Evolutionary conservation across 1,140 invertebrate genomes (phyloP), one percentile per base, ranked within the genome.

Genomic region (Calephelis nemesis): DNA sequence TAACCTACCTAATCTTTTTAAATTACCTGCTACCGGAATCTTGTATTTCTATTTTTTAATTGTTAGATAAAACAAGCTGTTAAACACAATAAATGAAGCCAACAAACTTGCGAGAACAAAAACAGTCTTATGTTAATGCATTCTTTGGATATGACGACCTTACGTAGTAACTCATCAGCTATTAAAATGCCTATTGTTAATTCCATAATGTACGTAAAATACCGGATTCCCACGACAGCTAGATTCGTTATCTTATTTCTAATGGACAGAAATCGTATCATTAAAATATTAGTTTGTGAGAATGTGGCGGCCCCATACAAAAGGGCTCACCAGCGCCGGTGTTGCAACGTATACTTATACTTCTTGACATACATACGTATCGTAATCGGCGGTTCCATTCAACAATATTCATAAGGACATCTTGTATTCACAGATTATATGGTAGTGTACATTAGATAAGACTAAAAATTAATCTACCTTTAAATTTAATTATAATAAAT

Each of bases 291-390:
- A n/a, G 30, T 54, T 50, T 54, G 15, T 52, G 48, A 13, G 49
- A 50, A 65, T 42, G 39, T 52, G 15, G 64, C 52, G 40, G 64
- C 48, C 30, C 40, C 50, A 75, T 79, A 81, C 79, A 77, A 86
- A 84, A 85, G 87, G 87, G 84, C 80, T 74, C 74, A 78, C 75
- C 54, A 58, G 19, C 58, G 58, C 30, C 9, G 30, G 39, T 88
- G 81, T 84, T 75, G 85, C 77, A 87, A 90, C n/a, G n/a, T n/a
- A n/a, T n/a, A n/a, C n/a, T n/a, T n/a, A n/a, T n/a, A n/a, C 78
- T 72, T 47, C 81, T 86, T 88, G 85, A 87, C 87, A 90, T 68
- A 88, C 81, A 88, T 88, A 87, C 78, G 67, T 19, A n/a, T 47
- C 65, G 45, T 62, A 65, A 54, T 60, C 63, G 52, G 62, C 48